phyloP scores from a whole-genome alignment of 2,797 vertebrate species.

The Leuciscus waleckii region DNA sequence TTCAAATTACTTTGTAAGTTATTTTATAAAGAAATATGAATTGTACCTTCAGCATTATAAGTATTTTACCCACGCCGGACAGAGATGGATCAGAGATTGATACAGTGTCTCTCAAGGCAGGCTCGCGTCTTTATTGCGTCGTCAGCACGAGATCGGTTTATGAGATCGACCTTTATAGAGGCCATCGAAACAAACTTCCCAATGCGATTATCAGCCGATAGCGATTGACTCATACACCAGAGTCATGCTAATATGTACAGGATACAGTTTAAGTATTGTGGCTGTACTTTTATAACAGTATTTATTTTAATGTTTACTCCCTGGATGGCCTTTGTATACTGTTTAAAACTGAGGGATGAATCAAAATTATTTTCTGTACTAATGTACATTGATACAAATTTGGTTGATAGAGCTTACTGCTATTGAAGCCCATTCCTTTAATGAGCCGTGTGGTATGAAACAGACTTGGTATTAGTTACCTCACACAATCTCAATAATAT shows the following conservation, averaged over 20 bases:
- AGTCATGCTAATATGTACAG: background rate
- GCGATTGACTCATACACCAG: background rate
- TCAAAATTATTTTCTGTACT: background rate
- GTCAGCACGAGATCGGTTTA: too few relatives aligned
- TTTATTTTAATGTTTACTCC: background rate
- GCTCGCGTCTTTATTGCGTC: too few relatives aligned
- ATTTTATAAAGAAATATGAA: too few relatives aligned
- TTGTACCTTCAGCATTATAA: too few relatives aligned
- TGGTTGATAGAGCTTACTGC: background rate
- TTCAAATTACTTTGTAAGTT: too few relatives aligned
- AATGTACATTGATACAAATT: background rate
- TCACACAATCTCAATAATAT: background rate
- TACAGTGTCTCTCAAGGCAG: too few relatives aligned
- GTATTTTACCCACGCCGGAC: too few relatives aligned
- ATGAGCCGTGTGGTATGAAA: background rate
- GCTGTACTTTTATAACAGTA: background rate
- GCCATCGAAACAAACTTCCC: too few relatives aligned
- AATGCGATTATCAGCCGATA: too few relatives aligned
- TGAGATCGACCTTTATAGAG: too few relatives aligned
- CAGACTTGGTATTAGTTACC: slow-evolving; percentile 3
- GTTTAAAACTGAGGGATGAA: background rate
- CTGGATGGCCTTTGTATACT: background rate
- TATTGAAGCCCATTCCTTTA: background rate
- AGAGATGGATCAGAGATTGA: too few relatives aligned
- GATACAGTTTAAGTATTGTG: background rate